A percentile compares a stretch with the other conserved stretches of the same genome.
Conservation (phyloP, 1,140 invertebrate genomes). For the Dendroctonus ponderosae region DNA sequence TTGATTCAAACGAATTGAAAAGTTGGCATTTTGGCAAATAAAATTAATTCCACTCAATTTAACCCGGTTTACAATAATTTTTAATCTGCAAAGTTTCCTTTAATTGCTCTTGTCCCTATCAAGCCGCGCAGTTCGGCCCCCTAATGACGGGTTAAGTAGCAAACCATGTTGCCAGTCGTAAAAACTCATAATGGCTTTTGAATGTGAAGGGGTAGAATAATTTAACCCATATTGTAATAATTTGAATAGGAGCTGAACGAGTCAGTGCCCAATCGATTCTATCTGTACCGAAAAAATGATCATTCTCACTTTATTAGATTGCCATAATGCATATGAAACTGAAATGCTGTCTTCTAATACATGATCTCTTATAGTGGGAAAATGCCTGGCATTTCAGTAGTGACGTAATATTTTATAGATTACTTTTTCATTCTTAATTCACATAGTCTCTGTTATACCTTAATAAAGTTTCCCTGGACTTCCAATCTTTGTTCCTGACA, state of each 20-base stretch:
- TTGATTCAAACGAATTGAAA: too few relatives aligned
- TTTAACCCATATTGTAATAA: too few relatives aligned
- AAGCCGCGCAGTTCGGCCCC: conserved; percentile 7
- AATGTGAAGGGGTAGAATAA: not conserved
- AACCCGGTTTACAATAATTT: conserved; percentile 13
- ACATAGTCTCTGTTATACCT: conserved; percentile 53
- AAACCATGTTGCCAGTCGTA: conserved; percentile 14
- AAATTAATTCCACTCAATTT: conserved; percentile 12
- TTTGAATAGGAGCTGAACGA: not conserved
- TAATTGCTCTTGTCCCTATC: conserved; percentile 17
- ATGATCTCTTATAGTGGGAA: too few relatives aligned
- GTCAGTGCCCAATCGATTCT: too few relatives aligned
- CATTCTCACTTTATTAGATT: too few relatives aligned
- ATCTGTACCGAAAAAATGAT: too few relatives aligned
- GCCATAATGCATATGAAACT: too few relatives aligned
- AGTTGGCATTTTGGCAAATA: conserved; percentile 1
- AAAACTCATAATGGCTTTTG: not conserved
- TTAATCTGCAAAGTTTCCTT: conserved; percentile 18
- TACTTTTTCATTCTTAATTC: not conserved
- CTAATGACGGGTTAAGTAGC: conserved; percentile 18
- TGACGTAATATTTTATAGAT: too few relatives aligned
- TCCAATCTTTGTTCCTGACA: conserved; percentile 75
- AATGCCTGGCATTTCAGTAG: too few relatives aligned
- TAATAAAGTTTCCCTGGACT: conserved; percentile 70
- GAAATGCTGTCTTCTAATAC: too few relatives aligned